Evolutionary conservation across 1,140 invertebrate genomes (phyloP), one percentile per base, ranked within the genome.

Genomic region (Lutraria rhynchaena): DNA sequence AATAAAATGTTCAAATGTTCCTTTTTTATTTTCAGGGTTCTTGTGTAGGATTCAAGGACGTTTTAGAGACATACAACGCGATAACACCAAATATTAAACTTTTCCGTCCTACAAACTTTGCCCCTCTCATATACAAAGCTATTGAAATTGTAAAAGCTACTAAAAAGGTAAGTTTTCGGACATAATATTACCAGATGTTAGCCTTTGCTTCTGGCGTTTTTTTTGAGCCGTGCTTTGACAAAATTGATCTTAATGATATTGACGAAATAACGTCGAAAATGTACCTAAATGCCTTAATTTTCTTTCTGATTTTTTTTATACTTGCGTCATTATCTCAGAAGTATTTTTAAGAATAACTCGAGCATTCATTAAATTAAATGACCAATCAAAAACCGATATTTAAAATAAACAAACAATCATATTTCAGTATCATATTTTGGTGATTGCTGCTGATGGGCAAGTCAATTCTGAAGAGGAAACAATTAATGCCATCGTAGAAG

Each of bases 391-490:
- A n/a, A n/a, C n/a, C n/a, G n/a, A n/a, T n/a, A n/a, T n/a, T n/a
- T n/a, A n/a, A n/a, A n/a, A n/a, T n/a, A n/a, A n/a, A n/a, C 5
- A n/a, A 27, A 58, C 1, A 15, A 37, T 44, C 46, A 5, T 57
- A 71, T 77, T 74, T n/a, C 82, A 93, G 89, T 93, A 93, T 82
- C 93, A 93, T 83, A 93, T 94, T 61, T 82, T 94, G n/a, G 91
- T 94, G 1, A 93, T 93, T 37, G 89, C 93, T 15, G 92, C 93
- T 7, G 93, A 94, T 83, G 93, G 93, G 3, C 93, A 93, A 84
- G 92, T 94, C 35, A 91, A 92, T 5, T 90, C 92, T 55, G 93
- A 93, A 69, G 77, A 87, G 71, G 90, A 90, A n/a, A 93, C 92
- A 29, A 86, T 82, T 3, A 83, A 92, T 49, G 93, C 93, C 4